Percentiles rank a stretch among this genome's conserved stretches.
phyloP scores from a whole-genome alignment of 1,140 invertebrate genomes.

The Nymphalis io region DNA sequence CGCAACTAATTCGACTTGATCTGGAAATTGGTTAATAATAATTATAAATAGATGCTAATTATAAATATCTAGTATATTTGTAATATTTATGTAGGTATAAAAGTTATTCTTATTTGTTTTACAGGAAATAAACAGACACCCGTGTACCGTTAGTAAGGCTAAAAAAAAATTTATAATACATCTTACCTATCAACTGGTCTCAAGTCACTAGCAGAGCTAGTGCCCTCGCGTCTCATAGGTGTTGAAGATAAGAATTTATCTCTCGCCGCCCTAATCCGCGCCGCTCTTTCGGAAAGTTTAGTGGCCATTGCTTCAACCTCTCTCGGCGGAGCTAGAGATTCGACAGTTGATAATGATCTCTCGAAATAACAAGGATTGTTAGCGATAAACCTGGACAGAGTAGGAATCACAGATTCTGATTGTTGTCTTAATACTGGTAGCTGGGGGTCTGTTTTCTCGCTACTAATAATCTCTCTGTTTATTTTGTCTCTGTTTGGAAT shows the following conservation, averaged over 20 bases:
- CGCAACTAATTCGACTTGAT: constrained; percentile 82
- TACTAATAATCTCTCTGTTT: constrained; percentile 36
- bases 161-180: background rate
- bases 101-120: too few relatives aligned
- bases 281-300: constrained; percentile 75
- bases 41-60: too few relatives aligned
- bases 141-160: too few relatives aligned
- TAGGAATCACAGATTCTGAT: constrained; percentile 58
- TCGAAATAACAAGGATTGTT: constrained; percentile 56
- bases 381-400: constrained; percentile 51
- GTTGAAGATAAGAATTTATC: constrained; percentile 82
- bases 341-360: constrained; percentile 62
- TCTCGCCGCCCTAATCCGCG: constrained; percentile 83
- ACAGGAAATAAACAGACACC: too few relatives aligned
- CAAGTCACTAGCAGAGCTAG: constrained; percentile 71
- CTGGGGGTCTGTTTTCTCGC: constrained; percentile 16
- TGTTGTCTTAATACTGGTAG: constrained; percentile 56
- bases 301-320: constrained; percentile 41
- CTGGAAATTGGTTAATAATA: constrained; percentile 50
- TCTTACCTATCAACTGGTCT: constrained; percentile 69
- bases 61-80: too few relatives aligned
- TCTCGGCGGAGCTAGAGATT: constrained; percentile 34
- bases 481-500: too few relatives aligned
- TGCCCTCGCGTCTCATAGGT: constrained; percentile 65
- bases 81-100: too few relatives aligned